Evolutionary conservation across 2,888 invertebrate species (phyloP).

Genomic region (Lithophane socia): DNA sequence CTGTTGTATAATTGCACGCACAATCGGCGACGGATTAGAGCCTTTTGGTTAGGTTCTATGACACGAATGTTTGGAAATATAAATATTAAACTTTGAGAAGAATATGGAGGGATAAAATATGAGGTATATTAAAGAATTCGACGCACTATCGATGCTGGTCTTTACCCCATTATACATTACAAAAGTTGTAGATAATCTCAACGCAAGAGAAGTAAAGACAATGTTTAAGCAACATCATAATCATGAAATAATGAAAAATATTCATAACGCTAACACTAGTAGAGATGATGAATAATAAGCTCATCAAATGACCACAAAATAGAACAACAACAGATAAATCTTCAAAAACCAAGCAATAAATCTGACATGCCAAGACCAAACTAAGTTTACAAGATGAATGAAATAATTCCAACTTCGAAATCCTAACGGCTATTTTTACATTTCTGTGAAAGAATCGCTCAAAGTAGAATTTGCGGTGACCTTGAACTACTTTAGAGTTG

Average conservation of each 20-base stretch:
- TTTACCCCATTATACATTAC: too few species aligned
- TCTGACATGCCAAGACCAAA: background rate
- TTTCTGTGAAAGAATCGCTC: slow-evolving; percentile 68
- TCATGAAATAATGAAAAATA: background rate
- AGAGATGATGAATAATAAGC: background rate
- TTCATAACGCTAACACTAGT: background rate
- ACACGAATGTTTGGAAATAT: slow-evolving; percentile 13
- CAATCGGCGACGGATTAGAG: slow-evolving; percentile 60
- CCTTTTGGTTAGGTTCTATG: slow-evolving; percentile 5
- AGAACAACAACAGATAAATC: slow-evolving; percentile 10
- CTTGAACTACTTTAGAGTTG: slow-evolving; percentile 77
- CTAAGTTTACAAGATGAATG: slow-evolving; percentile 47
- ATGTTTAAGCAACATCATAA: background rate
- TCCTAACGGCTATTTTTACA: slow-evolving; percentile 45
- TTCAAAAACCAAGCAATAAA: slow-evolving; percentile 3
- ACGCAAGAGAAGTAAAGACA: background rate
- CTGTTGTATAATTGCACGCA: slow-evolving; percentile 62
- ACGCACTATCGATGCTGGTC: background rate
- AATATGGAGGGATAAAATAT: background rate
- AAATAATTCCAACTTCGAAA: slow-evolving; percentile 44
- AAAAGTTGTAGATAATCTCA: too few species aligned
- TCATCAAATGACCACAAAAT: slow-evolving; percentile 17
- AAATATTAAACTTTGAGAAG: background rate
- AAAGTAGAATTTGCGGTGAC: slow-evolving; percentile 70
- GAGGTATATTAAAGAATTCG: background rate